A percentile compares a stretch with the other conserved stretches of the same genome.
These are phyloP conservation scores for Chloropsis hardwickii DNA, from an alignment of 2,113 vertebrate genomes.

Conservation along the genomic window DNA sequence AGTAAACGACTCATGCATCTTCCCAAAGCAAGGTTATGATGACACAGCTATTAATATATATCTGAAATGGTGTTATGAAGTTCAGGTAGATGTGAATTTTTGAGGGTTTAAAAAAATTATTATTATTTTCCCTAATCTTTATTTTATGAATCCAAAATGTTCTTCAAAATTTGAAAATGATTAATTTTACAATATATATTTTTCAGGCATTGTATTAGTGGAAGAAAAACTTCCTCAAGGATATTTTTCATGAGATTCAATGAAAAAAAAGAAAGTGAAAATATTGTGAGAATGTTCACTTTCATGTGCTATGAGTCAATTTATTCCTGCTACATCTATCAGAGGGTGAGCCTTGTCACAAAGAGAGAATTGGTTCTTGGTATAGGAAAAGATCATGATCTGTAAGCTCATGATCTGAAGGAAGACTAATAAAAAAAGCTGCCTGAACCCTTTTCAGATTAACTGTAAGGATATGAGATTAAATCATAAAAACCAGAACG, in stretches of 20 bases:
- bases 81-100: background rate
- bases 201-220: background rate
- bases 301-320: background rate
- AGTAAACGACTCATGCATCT: background rate
- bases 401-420: slow-evolving; percentile 15
- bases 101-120: background rate
- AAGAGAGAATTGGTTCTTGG: background rate
- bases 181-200: background rate
- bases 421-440: slow-evolving; percentile 18
- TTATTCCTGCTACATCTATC: background rate
- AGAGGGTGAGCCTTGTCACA: background rate
- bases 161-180: background rate
- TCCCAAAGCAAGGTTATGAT: background rate
- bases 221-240: background rate
- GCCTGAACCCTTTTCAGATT: background rate
- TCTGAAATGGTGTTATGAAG: background rate
- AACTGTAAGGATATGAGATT: slow-evolving; percentile 18
- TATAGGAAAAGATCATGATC: background rate
- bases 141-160: background rate
- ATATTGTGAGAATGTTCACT: background rate
- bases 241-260: background rate
- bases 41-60: background rate
- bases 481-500: slow-evolving; percentile 20
- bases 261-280: background rate
- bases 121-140: background rate